Conservation (phyloP, 2,888 invertebrate species). For the Nasonia oneida region DNA sequence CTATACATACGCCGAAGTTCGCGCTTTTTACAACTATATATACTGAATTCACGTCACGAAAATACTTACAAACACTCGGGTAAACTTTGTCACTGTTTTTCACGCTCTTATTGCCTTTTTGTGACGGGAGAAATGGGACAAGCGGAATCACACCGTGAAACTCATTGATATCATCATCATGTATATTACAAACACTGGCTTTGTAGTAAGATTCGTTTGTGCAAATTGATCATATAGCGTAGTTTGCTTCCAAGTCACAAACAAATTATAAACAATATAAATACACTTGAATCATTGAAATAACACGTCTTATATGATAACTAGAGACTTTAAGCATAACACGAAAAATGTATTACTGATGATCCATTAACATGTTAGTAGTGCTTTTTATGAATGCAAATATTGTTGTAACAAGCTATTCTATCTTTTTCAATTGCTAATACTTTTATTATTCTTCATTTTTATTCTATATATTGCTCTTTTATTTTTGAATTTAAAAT, state of each 20-base stretch:
- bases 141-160: not conserved
- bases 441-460: slow-evolving; percentile 26
- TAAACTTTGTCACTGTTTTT: slow-evolving; percentile 30
- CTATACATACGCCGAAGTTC: slow-evolving; percentile 71
- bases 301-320: slow-evolving; percentile 10
- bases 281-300: slow-evolving; percentile 33
- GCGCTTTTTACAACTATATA: slow-evolving; percentile 69
- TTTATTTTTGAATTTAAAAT: slow-evolving; percentile 4
- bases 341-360: slow-evolving; percentile 52
- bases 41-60: slow-evolving; percentile 55
- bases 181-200: slow-evolving; percentile 50
- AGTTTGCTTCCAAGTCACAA: slow-evolving; percentile 50
- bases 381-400: slow-evolving; percentile 41
- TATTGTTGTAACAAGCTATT: slow-evolving; percentile 19
- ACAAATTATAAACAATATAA: slow-evolving; percentile 43
- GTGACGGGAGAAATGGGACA: not conserved
- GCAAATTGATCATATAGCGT: slow-evolving; percentile 47
- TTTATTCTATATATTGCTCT: not conserved
- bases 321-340: not conserved
- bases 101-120: slow-evolving; percentile 35
- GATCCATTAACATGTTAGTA: slow-evolving; percentile 50
- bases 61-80: slow-evolving; percentile 58
- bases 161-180: slow-evolving; percentile 31
- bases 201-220: slow-evolving; percentile 48
- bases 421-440: slow-evolving; percentile 9